Conservation (phyloP, 2,888 invertebrate genomes). For the Parasteatoda lunata region DNA sequence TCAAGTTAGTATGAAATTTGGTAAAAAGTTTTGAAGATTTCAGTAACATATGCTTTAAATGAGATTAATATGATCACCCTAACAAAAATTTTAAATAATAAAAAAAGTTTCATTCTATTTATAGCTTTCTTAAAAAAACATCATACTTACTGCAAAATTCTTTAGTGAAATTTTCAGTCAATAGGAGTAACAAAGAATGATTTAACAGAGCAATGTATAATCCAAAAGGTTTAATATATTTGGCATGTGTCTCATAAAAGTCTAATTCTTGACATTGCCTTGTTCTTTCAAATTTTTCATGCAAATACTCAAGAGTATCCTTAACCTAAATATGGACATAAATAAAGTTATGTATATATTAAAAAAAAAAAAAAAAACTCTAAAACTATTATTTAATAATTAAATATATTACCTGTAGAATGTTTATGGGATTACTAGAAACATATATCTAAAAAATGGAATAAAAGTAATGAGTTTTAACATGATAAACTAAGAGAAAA, state of each 20-base stretch:
- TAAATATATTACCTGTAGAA: background rate
- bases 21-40: too few relatives aligned
- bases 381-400: too few relatives aligned
- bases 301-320: background rate
- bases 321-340: slow-evolving; percentile 14
- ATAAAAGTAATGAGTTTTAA: background rate
- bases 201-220: slow-evolving; percentile 36
- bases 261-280: background rate
- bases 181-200: slow-evolving; percentile 28
- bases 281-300: slow-evolving; percentile 3
- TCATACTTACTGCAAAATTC: background rate
- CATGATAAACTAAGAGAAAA: background rate
- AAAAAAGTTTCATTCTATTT: too few relatives aligned
- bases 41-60: too few relatives aligned
- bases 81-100: too few relatives aligned
- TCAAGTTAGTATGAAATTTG: too few relatives aligned
- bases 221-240: slow-evolving; percentile 40
- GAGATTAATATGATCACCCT: too few relatives aligned
- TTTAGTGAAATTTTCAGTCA: slow-evolving; percentile 13
- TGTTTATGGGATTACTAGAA: slow-evolving; percentile 19
- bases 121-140: too few relatives aligned
- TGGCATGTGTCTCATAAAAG: slow-evolving; percentile 27
- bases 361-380: too few relatives aligned
- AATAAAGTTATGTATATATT: too few relatives aligned
- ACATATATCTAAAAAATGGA: slow-evolving; percentile 29